Evolutionary conservation across 64 coral and sea anemone species (phyloP), one percentile per base, ranked within the genome.

Genomic region (Catalaphyllia jardinei): DNA sequence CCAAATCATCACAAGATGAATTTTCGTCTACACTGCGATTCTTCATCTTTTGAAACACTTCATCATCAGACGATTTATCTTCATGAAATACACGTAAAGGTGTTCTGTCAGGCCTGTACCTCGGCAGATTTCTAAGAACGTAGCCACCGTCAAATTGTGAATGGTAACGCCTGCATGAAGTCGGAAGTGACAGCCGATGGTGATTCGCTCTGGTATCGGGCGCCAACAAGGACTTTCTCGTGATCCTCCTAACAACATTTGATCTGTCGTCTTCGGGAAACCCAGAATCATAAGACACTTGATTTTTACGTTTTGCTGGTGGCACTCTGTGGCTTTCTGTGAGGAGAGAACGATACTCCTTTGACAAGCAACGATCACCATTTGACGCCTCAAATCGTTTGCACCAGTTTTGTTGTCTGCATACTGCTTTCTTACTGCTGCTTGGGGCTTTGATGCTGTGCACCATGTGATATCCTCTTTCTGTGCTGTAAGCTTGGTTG

Each of bases 221-320:
- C 33, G 12, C 46, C 8, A n/a, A 35, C 33, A 35, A 78, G 8
- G 24, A 55, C 7, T 54, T 10, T 54, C 33, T 78, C 8, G 14
- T 3, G 33, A 35, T 51, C 24, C 17, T 27, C 49, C 14, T n/a
- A 46, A 52, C 0, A 20, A 3, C 76, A 0, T 29, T 78, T 51
- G 22, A 55, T 54, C 42, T 27, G 8, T 78, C 42, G 9, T 54
- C 39, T 54, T 78, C 76, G 4, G n/a, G 76, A 54, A 52, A 78
- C n/a, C 76, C 76, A 25, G 76, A 78, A 78, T 78, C 76, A 54
- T 78, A 78, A 17, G 76, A 78, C 2, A 15, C 39, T 33, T 25
- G 24, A 52, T 22, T 52, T 78, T 42, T 38, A 31, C 39, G 73
- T 20, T 75, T 75, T 75, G 38, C 1, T 19, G 38, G 17, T 46